Base-by-base conservation (phyloP, 2,113 vertebrate genomes). In the Marmota monax region DNA sequence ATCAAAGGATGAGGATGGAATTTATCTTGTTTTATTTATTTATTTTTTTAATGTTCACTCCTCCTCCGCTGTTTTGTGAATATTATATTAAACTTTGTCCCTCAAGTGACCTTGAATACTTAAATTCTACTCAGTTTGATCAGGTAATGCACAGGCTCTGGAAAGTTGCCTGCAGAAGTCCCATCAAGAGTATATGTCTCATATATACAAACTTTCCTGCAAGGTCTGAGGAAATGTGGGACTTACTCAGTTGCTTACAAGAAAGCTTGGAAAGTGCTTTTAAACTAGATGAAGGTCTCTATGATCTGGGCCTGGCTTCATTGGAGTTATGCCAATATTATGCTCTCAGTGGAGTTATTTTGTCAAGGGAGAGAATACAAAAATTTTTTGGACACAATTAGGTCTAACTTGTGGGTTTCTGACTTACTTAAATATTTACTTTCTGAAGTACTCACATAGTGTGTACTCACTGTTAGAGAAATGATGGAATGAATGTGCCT, bases 51-150 rank as follows among this genome's bases (percentile, higher is more conserved):
- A 61, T 78, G 2, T 82, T 84, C 80, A 72, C 14, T 25, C 37
- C 27, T 53, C 88, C 14, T 29, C 37, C 23, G 48, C 90, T 84
- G 74, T 93, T 91, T 32, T 25, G 25, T n/a, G 32, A 96, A 45
- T 45, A 88, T 32, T 83, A 67, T 27, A 86, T 86, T 94, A 37
- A 90, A 88, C 69, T 80, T 87, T 89, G 85, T 92, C 58, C 56
- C 74, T 69, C 63, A 69, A 80, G 78, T 32, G 80, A 97, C 83
- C 83, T 90, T 92, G 84, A 84, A 67, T 97, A 95, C 97, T 96
- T 96, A 96, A 84, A 79, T 84, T 97, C 91, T 97, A 94, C 78
- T 97, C 65, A 42, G 7, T 86, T 82, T 89, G 70, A 74, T 94
- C 22, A 27, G 78, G 63, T 58, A 93, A 63, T 51, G 56, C 58